Base-by-base conservation (phyloP, 1,140 invertebrate genomes). In the Drosophila kanapiae region DNA sequence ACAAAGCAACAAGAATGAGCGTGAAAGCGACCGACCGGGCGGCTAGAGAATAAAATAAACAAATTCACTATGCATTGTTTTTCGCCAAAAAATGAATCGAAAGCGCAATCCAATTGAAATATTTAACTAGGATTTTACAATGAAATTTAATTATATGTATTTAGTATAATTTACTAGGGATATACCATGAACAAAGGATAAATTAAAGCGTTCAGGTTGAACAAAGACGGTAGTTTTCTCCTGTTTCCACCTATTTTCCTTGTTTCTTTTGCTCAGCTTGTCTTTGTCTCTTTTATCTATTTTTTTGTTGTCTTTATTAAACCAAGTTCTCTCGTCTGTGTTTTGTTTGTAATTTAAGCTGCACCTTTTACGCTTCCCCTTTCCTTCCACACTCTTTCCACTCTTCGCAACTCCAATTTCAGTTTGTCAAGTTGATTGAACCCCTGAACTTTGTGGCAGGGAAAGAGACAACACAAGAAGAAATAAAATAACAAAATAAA, bases 361-460 rank as follows among this genome's bases (percentile, higher is more conserved):
- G 47, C 59, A 53, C 59, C 43, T 59, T 62, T 59, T 42, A 33
- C 47, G 37, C 48, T 45, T 13, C 23, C 27, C 14, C 57, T 31
- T 42, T 31, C 16, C 29, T 7, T 0, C 59, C 35, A 7, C n/a
- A 16, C 42, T 31, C 16, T 35, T 7, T 0, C 59, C 35, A 7
- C n/a, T 23, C 4, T 31, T 48, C 48, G 29, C 70, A 83, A 72
- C 81, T 80, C 54, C 38, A 67, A 68, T 76, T 76, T 83, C 60
- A 67, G 63, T 78, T 70, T 57, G 65, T 72, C 81, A 77, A 83
- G 77, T 84, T 84, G 67, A 84, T 84, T 84, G 82, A 84, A 84
- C 81, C 47, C 49, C 27, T 84, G 81, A 84, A 84, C 77, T 80
- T 80, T 80, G 63, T 42, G 54, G 27, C 47, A 8, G 31, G 37